Percentiles rank a stretch among this genome's conserved stretches.
These are phyloP conservation scores for Drosophila falleni DNA, from an alignment of 2,888 invertebrate species.

Conservation along the genomic window DNA sequence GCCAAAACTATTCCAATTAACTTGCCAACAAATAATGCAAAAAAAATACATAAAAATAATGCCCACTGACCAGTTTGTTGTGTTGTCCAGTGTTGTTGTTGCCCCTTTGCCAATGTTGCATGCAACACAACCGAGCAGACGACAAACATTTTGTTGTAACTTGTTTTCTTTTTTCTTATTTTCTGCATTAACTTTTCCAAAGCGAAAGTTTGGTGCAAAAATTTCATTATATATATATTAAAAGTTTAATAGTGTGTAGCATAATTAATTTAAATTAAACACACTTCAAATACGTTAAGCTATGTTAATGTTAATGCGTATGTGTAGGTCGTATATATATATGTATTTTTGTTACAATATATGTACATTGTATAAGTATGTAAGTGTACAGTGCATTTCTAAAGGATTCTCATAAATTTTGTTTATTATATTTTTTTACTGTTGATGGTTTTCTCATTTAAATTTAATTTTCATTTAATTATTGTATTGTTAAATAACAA, in stretches of 20 bases:
- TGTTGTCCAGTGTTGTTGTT: conserved; percentile 8
- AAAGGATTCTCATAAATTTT: neutral
- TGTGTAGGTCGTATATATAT: neutral
- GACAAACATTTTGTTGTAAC: conserved; percentile 27
- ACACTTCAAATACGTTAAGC: conserved; percentile 28
- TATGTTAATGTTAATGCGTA: conserved; percentile 7
- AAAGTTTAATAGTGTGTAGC: conserved; percentile 36
- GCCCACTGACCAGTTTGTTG: conserved; percentile 47
- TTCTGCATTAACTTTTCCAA: conserved; percentile 45
- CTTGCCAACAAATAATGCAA: conserved; percentile 44
- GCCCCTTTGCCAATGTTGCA: conserved; percentile 18
- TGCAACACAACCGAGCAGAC: conserved; percentile 35
- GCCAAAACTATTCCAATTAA: conserved; percentile 73
- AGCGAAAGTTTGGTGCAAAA: conserved; percentile 64
- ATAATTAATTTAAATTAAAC: conserved; percentile 60
- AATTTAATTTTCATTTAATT: conserved; percentile 2
- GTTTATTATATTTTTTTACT: neutral
- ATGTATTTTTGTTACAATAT: neutral
- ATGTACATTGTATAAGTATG: neutral
- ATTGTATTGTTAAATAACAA: neutral
- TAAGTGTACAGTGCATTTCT: neutral
- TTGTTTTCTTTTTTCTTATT: conserved; percentile 23
- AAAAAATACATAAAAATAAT: conserved; percentile 33
- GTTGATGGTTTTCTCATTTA: neutral
- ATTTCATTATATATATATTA: conserved; percentile 59